Percentiles rank a stretch among this genome's conserved stretches.
Conservation (phyloP, 2,797 vertebrate species). For the Galago senegalensis region DNA sequence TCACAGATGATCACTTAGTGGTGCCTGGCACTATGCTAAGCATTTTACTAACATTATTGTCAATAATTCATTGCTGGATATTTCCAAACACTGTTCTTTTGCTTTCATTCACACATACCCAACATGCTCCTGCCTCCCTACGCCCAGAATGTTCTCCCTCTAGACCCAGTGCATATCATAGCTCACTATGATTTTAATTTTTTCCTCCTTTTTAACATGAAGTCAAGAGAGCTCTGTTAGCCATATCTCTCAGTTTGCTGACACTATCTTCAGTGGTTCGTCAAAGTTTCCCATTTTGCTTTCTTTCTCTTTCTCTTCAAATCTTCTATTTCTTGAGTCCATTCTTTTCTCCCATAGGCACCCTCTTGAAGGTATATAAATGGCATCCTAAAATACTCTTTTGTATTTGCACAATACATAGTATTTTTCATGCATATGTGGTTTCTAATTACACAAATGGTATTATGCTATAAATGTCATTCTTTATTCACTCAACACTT, state of each 20-base stretch:
- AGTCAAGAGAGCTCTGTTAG: neutral
- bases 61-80: constrained; percentile 31
- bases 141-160: neutral
- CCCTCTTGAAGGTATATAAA: neutral
- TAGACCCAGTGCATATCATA: neutral
- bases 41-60: neutral
- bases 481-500: constrained; percentile 16
- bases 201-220: constrained; percentile 32
- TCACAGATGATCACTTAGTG: neutral
- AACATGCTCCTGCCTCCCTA: neutral
- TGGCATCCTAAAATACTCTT: constrained; percentile 20
- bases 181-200: constrained; percentile 54
- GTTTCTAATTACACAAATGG: constrained; percentile 54
- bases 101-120: neutral
- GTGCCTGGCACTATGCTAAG: neutral
- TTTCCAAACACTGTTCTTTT: neutral
- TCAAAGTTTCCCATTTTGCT: neutral
- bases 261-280: neutral
- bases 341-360: neutral
- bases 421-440: constrained; percentile 18
- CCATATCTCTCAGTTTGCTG: constrained; percentile 13
- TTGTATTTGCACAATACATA: neutral
- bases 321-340: neutral
- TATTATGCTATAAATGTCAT: constrained; percentile 5
- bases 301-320: constrained; percentile 38